A percentile compares a stretch with the other conserved stretches of the same genome.
Conservation (phyloP, 2,888 invertebrate species). For the Chymomyza caudatula region DNA sequence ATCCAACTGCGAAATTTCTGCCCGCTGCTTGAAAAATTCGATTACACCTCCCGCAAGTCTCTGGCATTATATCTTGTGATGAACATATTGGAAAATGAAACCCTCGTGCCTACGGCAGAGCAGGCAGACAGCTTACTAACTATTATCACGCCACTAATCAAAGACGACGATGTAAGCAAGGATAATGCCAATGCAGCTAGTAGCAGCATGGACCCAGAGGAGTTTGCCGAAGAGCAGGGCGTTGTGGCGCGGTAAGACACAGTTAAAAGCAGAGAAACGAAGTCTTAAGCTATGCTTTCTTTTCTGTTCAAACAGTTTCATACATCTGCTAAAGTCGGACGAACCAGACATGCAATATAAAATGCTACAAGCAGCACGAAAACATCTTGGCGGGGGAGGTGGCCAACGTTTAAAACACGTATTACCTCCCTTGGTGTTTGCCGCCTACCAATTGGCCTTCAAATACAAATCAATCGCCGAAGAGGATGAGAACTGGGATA, state of each 20-base stretch:
- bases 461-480: constrained; percentile 87
- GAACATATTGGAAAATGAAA: constrained; percentile 94
- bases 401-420: constrained; percentile 92
- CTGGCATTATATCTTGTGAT: constrained; percentile 93
- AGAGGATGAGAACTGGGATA: constrained; percentile 98
- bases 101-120: constrained; percentile 90
- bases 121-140: constrained; percentile 89
- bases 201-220: constrained; percentile 87
- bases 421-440: constrained; percentile 95
- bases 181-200: constrained; percentile 42
- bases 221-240: constrained; percentile 97
- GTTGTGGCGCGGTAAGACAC: constrained; percentile 84
- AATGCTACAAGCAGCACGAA: constrained; percentile 92
- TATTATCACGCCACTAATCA: constrained; percentile 91
- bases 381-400: constrained; percentile 94
- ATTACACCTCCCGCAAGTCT: constrained; percentile 90
- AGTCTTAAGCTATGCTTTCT: background rate
- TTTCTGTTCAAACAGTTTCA: constrained; percentile 80
- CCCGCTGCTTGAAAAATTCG: constrained; percentile 90
- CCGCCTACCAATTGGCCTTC: constrained; percentile 92
- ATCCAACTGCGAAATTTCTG: constrained; percentile 92
- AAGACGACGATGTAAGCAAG: constrained; percentile 88
- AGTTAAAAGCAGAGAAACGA: background rate
- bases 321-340: constrained; percentile 89
- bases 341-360: constrained; percentile 92